Base-by-base conservation (phyloP, 2,888 invertebrate species). In the Coecobrya sp. region DNA sequence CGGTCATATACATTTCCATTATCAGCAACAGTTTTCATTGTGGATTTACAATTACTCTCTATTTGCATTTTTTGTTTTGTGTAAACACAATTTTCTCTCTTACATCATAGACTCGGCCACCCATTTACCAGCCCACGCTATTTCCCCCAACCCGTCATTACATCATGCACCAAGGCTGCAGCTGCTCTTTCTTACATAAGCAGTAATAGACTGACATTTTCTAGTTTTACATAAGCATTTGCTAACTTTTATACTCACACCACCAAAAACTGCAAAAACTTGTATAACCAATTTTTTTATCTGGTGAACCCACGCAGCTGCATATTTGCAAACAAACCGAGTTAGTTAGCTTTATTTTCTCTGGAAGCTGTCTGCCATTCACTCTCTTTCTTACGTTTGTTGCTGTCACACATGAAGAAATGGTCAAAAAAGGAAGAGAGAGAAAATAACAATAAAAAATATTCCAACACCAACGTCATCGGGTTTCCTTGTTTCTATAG, bases 31-130 rank as follows among this genome's bases (percentile, higher is more conserved):
- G 55, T 55, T 79, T 52, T 87, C 93, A 30, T 93, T 94, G 94
- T 94, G 93, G 94, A 94, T 94, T 94, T 94, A 94, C 94, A 94
- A 94, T 94, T 94, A 94, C 93, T 92, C 92, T 94, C 92, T 94
- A 93, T 93, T 94, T 94, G 93, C 92, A 79, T 79, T 76, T 30
- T 70, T 16, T 73, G 92, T 84, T 25, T 49, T 70, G 85, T 92
- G 52, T 49, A 85, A 81, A 91, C 49, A 86, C 62, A 86, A 70
- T 76, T 84, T 84, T 45, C 84, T 10, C 73, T 22, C 49, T 30
- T 27, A 16, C 62, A 19, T 7, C 42, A 2, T 36, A n/a, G n/a
- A 42, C 55, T n/a, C 55, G 30, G 10, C 25, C 76, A 76, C 36
- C 10, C 36, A 70, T 13, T 42, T 19, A 30, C 59, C 59, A 62